phyloP scores from a whole-genome alignment of 2,113 vertebrate species.

The Rhynchomys soricoides region DNA sequence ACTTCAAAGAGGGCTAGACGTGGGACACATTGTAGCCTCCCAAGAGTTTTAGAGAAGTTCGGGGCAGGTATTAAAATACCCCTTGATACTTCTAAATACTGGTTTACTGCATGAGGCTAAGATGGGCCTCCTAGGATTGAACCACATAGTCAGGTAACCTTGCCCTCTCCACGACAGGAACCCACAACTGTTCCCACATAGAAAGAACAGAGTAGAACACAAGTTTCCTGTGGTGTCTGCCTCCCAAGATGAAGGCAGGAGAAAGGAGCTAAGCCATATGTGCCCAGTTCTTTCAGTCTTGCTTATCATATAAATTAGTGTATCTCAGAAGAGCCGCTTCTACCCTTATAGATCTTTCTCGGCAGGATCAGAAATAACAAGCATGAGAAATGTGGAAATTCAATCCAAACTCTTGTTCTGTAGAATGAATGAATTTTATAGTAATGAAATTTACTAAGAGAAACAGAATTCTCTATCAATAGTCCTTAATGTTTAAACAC shows the following conservation, averaged over 20 bases:
- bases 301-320: background rate
- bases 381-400: background rate
- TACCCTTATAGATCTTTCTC: background rate
- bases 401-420: background rate
- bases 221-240: background rate
- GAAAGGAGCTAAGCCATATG: background rate
- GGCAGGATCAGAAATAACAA: background rate
- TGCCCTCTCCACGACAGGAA: background rate
- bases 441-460: conserved; percentile 65
- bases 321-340: background rate
- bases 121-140: background rate
- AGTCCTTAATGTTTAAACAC: conserved; percentile 46
- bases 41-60: background rate
- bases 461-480: background rate
- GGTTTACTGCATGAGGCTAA: background rate
- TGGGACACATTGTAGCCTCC: background rate
- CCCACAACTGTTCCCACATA: background rate
- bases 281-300: background rate
- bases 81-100: background rate
- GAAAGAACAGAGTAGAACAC: background rate
- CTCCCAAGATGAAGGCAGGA: background rate
- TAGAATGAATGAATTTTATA: conserved; percentile 60
- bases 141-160: background rate
- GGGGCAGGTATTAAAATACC: background rate
- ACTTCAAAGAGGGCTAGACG: background rate